Evolutionary conservation across 2,888 invertebrate genomes (phyloP).

Genomic region (Caenorhabditis japonica): DNA sequence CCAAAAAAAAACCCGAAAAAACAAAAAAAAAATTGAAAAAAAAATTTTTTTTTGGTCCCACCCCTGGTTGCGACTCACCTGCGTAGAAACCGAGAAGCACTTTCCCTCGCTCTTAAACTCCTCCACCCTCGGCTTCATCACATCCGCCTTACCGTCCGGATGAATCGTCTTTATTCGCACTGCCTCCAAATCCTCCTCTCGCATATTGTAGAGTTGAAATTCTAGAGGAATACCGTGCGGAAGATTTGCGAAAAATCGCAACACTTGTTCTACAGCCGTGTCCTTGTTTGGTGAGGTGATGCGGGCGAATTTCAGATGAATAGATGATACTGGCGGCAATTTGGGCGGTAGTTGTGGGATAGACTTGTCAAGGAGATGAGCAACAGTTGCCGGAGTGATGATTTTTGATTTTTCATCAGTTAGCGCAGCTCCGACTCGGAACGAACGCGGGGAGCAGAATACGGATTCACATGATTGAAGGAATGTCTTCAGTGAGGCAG

Average conservation of each 20-base stretch:
- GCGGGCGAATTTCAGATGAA: conserved; percentile 60
- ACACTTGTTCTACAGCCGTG: conserved; percentile 56
- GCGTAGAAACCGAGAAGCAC: conserved; percentile 13
- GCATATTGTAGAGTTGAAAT: conserved; percentile 63
- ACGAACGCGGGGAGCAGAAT: conserved; percentile 1
- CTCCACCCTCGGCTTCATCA: conserved; percentile 30
- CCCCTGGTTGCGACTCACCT: no score
- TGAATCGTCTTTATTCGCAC: conserved; percentile 59
- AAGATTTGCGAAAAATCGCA: conserved; percentile 68
- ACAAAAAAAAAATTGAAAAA: no score
- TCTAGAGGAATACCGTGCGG: conserved; percentile 66
- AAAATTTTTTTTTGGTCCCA: no score
- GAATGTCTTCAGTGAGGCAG: background rate
- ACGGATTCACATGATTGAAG: background rate
- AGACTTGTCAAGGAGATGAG: conserved; percentile 13
- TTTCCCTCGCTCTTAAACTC: conserved; percentile 13
- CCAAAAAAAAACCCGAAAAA: no score
- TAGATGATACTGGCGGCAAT: conserved; percentile 37
- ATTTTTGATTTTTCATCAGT: conserved; percentile 44
- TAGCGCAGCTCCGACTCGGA: background rate
- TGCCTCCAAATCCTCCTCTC: conserved; percentile 49
- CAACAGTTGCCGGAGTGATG: conserved; percentile 31
- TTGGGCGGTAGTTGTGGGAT: conserved; percentile 43
- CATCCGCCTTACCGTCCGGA: conserved; percentile 34
- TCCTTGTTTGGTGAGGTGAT: conserved; percentile 66